Percentiles rank a stretch among this genome's conserved stretches.
Conservation (phyloP, 2,113 vertebrate genomes). For the Chaetorhynchus papuensis region DNA sequence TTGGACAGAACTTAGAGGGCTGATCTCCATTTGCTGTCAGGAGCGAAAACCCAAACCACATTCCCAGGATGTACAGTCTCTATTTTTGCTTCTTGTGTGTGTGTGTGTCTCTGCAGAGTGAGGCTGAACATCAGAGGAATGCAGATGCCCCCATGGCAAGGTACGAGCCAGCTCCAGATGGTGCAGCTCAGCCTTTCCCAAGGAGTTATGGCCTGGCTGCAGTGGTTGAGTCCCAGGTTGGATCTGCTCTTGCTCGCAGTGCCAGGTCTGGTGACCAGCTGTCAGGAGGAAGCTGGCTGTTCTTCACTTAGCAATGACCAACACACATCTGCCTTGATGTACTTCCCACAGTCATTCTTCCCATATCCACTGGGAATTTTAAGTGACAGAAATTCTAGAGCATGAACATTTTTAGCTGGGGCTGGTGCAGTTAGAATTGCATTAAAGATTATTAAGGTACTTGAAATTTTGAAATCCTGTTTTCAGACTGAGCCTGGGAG, state of each 20-base stretch:
- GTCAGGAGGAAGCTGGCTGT: neutral
- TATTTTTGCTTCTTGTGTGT: accelerated
- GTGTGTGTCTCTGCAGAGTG: accelerated
- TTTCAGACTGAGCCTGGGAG: neutral
- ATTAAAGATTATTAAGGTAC: neutral
- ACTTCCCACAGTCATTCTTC: neutral
- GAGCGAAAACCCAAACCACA: neutral
- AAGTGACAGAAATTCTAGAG: neutral
- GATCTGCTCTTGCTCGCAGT: neutral
- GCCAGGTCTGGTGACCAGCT: neutral
- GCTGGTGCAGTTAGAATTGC: neutral
- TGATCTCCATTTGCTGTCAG: neutral
- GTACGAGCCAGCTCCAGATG: neutral
- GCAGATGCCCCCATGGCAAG: neutral
- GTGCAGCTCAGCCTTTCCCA: neutral
- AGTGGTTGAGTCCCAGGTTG: neutral
- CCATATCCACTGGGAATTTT: neutral
- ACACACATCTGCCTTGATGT: neutral
- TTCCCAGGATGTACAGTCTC: neutral
- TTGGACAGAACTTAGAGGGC: neutral
- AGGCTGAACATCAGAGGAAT: neutral
- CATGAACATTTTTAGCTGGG: neutral
- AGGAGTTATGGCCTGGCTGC: neutral
- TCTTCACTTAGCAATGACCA: neutral
- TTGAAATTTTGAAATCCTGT: neutral